These are phyloP conservation scores for Drosophila kurseongensis DNA, from an alignment of 1,140 invertebrate species.

Conservation along the genomic window DNA sequence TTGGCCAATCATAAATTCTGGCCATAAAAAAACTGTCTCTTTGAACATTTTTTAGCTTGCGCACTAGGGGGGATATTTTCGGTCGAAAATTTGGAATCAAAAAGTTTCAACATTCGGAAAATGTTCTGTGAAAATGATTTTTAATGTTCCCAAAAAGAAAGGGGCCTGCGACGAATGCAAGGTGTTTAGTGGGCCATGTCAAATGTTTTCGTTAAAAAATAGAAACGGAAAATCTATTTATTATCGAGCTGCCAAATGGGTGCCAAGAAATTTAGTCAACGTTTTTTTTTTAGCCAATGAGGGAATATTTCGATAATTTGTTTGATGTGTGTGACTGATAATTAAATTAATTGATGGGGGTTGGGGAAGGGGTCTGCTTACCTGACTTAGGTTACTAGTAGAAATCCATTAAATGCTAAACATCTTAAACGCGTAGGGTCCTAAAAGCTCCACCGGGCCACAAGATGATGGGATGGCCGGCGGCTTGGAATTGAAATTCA, in stretches of 20 bases:
- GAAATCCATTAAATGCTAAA: conserved; percentile 80
- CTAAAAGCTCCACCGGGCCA: conserved; percentile 53
- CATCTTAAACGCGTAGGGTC: conserved; percentile 73
- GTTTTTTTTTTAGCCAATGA: conserved; percentile 7
- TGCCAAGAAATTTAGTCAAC: conserved; percentile 56
- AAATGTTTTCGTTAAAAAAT: conserved; percentile 71
- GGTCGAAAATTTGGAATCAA: conserved; percentile 21
- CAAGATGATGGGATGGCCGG: conserved; percentile 46
- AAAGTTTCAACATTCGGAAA: conserved; percentile 30
- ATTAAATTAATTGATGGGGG: conserved; percentile 44
- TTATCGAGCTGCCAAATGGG: conserved; percentile 45
- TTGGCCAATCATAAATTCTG: conserved; percentile 51
- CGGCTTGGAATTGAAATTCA: conserved; percentile 76
- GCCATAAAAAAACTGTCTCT: conserved; percentile 47
- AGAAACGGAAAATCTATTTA: conserved; percentile 42
- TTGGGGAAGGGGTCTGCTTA: conserved; percentile 29
- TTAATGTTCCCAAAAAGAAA: conserved; percentile 21
- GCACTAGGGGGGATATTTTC: conserved; percentile 10
- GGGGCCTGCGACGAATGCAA: conserved; percentile 20
- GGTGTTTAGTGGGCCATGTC: conserved; percentile 72
- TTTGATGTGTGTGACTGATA: conserved; percentile 15
- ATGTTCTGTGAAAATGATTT: conserved; percentile 49
- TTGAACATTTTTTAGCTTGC: conserved; percentile 44
- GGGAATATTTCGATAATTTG: not conserved
- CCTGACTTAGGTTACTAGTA: conserved; percentile 77